phyloP scores from a whole-genome alignment of 2,888 invertebrate species.

The Chaetoderma sp. region DNA sequence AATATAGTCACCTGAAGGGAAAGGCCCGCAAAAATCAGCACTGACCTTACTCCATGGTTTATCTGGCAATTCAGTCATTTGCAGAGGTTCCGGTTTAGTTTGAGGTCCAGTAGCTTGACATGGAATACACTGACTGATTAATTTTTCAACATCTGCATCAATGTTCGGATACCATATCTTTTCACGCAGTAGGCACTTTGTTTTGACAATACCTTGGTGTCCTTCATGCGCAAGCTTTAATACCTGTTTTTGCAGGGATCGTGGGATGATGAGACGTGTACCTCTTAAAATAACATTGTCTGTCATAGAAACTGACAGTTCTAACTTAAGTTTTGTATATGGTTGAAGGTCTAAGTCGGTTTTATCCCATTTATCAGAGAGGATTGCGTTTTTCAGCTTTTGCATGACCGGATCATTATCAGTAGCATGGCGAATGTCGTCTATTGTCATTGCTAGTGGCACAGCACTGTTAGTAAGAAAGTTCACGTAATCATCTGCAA shows the following conservation, averaged over 20 bases:
- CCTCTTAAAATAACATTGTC: conserved; percentile 21
- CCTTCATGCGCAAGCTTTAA: conserved; percentile 38
- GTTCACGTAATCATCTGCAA: conserved; percentile 30
- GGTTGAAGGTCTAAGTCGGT: too few relatives aligned
- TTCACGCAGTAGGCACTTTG: conserved; percentile 38
- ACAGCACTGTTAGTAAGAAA: conserved; percentile 25
- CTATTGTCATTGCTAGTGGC: conserved; percentile 32
- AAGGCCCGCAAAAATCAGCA: too few relatives aligned
- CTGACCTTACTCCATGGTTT: too few relatives aligned
- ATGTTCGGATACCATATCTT: conserved; percentile 45
- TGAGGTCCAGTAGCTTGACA: conserved; percentile 21
- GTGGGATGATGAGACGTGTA: conserved; percentile 33
- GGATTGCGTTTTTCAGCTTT: neutral
- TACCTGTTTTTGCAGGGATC: conserved; percentile 24
- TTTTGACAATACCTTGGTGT: conserved; percentile 43
- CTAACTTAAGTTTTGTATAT: neutral
- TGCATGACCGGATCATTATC: too few relatives aligned
- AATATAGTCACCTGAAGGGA: too few relatives aligned
- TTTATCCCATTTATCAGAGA: neutral
- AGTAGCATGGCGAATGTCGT: conserved; percentile 32
- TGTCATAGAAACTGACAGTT: neutral
- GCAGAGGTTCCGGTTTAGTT: conserved; percentile 1
- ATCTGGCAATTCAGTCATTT: conserved; percentile 25
- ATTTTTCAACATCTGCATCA: conserved; percentile 35
- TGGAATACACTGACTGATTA: conserved; percentile 12